These are phyloP conservation scores for Upupa epops DNA, from an alignment of 2,113 vertebrate genomes.

Conservation along the genomic window DNA sequence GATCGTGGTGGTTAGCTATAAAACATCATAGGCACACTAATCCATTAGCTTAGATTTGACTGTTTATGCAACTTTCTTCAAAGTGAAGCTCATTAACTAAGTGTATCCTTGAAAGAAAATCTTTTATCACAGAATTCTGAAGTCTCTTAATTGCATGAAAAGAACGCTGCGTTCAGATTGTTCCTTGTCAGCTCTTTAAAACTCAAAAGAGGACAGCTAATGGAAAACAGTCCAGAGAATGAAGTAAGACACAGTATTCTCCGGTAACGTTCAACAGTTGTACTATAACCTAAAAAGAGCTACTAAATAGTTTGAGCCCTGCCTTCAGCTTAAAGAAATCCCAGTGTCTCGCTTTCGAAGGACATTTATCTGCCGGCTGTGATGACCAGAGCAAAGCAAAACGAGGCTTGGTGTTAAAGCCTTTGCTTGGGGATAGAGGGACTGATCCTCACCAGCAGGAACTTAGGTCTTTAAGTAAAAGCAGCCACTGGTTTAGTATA, in stretches of 20 bases:
- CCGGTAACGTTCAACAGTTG: neutral
- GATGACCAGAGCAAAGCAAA: neutral
- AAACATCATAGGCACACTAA: neutral
- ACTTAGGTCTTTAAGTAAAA: neutral
- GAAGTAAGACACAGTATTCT: neutral
- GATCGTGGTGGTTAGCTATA: neutral
- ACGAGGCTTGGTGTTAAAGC: neutral
- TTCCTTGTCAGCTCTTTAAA: neutral
- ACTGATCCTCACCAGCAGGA: neutral
- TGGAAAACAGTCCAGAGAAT: neutral
- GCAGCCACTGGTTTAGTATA: neutral
- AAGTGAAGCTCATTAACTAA: neutral
- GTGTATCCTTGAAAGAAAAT: neutral
- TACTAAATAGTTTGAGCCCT: neutral
- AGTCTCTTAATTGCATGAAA: neutral
- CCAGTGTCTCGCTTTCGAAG: neutral
- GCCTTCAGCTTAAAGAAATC: neutral
- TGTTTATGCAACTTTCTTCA: neutral
- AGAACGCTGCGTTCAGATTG: neutral
- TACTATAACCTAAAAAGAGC: neutral
- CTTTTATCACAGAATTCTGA: neutral
- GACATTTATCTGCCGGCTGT: neutral
- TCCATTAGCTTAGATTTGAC: neutral
- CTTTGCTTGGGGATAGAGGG: neutral
- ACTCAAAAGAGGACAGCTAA: neutral